phyloP scores from a whole-genome alignment of 2,888 invertebrate species.

The Chrysodeixis includens region DNA sequence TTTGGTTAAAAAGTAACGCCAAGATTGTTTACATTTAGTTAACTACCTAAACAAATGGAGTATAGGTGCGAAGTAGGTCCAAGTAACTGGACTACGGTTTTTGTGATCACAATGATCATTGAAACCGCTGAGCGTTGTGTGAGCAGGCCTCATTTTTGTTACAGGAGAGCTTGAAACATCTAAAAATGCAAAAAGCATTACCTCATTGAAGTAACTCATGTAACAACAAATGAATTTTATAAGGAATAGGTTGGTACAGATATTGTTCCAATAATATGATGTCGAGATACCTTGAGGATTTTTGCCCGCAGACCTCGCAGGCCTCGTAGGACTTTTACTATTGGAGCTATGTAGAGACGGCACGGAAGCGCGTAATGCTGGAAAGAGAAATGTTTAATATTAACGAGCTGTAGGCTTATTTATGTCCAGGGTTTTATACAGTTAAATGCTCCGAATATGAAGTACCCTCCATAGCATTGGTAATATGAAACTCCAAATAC shows the following conservation, averaged over 20 bases:
- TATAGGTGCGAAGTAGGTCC: neutral
- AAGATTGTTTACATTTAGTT: too few species aligned
- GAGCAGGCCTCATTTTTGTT: slow-evolving; percentile 15
- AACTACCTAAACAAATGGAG: too few species aligned
- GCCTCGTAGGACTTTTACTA: slow-evolving; percentile 31
- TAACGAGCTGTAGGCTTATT: too few species aligned
- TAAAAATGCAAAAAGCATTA: slow-evolving; percentile 17
- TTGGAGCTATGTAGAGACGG: slow-evolving; percentile 27
- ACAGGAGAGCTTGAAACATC: slow-evolving; percentile 14
- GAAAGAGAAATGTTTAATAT: slow-evolving; percentile 17
- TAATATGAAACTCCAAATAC: too few species aligned
- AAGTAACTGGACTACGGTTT: slow-evolving; percentile 18
- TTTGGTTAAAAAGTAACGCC: too few species aligned
- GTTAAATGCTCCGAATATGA: too few species aligned
- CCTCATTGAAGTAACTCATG: neutral
- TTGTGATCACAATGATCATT: slow-evolving; percentile 14
- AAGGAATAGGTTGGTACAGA: too few species aligned
- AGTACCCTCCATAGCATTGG: too few species aligned
- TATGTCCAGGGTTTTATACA: too few species aligned
- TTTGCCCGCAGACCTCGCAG: slow-evolving; percentile 11
- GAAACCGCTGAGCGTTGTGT: neutral
- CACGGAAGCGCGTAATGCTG: slow-evolving; percentile 33
- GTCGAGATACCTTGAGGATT: slow-evolving; percentile 37
- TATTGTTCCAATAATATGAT: too few species aligned
- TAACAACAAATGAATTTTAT: neutral